A percentile compares a stretch with the other conserved stretches of the same genome.
phyloP scores from a whole-genome alignment of 1,140 invertebrate genomes.

The Apolygus lucorum region DNA sequence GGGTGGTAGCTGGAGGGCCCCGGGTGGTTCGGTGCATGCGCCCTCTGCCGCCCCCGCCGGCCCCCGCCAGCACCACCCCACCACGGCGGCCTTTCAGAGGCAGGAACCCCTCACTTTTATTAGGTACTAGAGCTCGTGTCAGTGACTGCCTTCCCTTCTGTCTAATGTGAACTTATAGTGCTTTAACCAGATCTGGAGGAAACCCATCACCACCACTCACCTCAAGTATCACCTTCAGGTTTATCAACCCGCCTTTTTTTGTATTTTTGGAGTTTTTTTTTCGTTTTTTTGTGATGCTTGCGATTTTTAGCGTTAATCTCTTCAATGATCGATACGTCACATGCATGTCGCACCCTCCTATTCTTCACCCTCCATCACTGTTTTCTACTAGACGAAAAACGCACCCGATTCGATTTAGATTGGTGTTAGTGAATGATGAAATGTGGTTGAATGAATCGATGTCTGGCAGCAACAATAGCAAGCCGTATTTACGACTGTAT shows the following conservation, averaged over 20 bases:
- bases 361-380: not conserved
- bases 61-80: not conserved
- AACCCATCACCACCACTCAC: not conserved
- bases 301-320: no score
- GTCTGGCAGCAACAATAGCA: no score
- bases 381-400: not conserved
- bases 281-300: no score
- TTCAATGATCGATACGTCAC: not conserved
- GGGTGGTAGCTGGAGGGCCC: not conserved
- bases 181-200: no score
- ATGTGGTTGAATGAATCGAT: no score
- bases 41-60: not conserved
- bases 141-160: slow-evolving; percentile 1
- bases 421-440: no score
- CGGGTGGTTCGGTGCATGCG: not conserved
- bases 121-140: slow-evolving; percentile 13
- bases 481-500: no score
- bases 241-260: not conserved
- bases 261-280: no score
- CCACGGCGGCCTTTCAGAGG: not conserved
- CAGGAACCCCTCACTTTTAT: slow-evolving; percentile 10
- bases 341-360: not conserved
- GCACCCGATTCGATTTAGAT: no score
- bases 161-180: slow-evolving; percentile 15
- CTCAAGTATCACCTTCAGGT: not conserved